Percentiles rank a stretch among this genome's conserved stretches.
Conservation (phyloP, 2,113 vertebrate species). For the Siphamia tubifer region DNA sequence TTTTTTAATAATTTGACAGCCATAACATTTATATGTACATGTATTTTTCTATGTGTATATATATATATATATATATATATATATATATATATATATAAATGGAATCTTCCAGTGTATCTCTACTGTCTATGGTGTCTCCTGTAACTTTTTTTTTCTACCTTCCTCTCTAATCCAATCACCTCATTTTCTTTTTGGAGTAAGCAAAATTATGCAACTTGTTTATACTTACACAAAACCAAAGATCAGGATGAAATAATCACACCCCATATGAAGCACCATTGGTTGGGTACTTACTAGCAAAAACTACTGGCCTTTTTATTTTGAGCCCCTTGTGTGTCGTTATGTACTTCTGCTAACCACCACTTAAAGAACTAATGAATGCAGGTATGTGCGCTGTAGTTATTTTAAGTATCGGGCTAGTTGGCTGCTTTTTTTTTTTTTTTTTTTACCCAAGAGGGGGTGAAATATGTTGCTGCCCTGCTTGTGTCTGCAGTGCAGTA, state of each 20-base stretch:
- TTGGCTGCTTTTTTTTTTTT: background rate
- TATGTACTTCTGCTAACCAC: background rate
- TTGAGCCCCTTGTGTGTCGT: background rate
- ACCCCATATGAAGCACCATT: background rate
- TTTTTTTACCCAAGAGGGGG: background rate
- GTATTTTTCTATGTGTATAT: too few relatives aligned
- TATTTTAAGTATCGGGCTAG: background rate
- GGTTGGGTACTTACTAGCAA: background rate
- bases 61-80: too few relatives aligned
- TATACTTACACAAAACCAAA: background rate
- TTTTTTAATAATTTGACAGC: too few relatives aligned
- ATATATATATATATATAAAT: too few relatives aligned
- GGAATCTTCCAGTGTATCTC: too few relatives aligned
- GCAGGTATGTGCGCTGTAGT: background rate
- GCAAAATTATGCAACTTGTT: background rate
- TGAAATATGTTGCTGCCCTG: background rate
- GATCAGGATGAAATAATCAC: background rate
- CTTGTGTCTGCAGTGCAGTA: background rate
- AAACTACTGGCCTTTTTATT: background rate
- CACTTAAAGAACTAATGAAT: conserved; percentile 11
- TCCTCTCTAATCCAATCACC: background rate
- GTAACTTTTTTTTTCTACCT: too few relatives aligned
- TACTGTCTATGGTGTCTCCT: too few relatives aligned
- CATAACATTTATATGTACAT: too few relatives aligned
- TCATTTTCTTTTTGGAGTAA: background rate